Percentiles rank a stretch among this genome's conserved stretches.
Conservation (phyloP, 2,113 vertebrate species). For the Rhynchomys soricoides region DNA sequence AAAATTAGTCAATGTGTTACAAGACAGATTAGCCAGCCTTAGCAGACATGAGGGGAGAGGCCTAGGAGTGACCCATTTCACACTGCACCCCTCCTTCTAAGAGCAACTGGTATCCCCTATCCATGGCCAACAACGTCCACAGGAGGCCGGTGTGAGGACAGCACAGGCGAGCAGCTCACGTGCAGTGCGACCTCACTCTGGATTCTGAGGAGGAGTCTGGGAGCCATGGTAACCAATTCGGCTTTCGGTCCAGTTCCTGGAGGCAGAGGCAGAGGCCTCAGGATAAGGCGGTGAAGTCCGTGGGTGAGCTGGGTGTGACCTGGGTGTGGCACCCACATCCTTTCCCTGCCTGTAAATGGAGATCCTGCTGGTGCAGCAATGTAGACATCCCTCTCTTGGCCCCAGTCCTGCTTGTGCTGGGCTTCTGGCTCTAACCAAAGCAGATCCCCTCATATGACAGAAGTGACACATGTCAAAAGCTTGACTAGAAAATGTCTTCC, state of each 20-base stretch:
- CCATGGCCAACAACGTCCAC: background rate
- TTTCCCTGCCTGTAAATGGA: background rate
- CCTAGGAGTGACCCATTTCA: background rate
- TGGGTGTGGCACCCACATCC: too few species aligned
- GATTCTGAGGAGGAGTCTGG: background rate
- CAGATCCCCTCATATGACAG: background rate
- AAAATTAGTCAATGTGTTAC: background rate
- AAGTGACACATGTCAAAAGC: background rate
- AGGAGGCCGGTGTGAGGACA: background rate
- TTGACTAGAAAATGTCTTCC: background rate
- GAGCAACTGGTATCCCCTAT: background rate
- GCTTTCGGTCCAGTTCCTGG: background rate
- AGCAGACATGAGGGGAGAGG: background rate
- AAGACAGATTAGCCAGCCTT: background rate
- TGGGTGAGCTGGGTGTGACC: background rate
- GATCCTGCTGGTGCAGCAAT: background rate
- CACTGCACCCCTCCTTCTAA: background rate
- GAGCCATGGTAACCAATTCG: background rate
- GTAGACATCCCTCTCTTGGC: background rate
- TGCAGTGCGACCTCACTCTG: background rate
- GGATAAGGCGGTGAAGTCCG: background rate
- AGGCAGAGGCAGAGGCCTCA: background rate
- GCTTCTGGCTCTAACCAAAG: background rate
- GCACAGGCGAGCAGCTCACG: background rate
- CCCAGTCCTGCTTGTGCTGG: background rate